These are phyloP conservation scores for Takifugu bimaculatus DNA, from an alignment of 2,113 vertebrate genomes.

Conservation along the genomic window DNA sequence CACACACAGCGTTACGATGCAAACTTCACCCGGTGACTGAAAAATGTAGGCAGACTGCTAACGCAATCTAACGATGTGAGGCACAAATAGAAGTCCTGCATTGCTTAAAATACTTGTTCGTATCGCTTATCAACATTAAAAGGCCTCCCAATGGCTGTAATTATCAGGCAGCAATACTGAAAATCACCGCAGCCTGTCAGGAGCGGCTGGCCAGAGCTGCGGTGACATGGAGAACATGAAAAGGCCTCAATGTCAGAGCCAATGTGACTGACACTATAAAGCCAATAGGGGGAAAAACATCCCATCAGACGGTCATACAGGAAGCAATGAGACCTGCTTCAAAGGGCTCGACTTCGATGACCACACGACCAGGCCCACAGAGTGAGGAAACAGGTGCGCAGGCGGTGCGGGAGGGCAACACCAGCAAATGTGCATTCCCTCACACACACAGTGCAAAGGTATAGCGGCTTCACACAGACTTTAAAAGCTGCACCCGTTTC, in stretches of 20 bases:
- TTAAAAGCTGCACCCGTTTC: slow-evolving; percentile 12
- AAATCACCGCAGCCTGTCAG: slow-evolving; percentile 5
- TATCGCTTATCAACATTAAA: background rate
- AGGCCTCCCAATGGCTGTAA: background rate
- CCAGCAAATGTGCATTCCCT: slow-evolving; percentile 43
- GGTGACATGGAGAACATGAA: slow-evolving; percentile 43
- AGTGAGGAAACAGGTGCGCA: slow-evolving; percentile 73
- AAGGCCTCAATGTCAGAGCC: slow-evolving; percentile 47
- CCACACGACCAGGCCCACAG: slow-evolving; percentile 53
- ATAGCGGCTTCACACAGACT: slow-evolving; percentile 19
- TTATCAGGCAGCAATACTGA: background rate
- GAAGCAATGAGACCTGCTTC: slow-evolving; percentile 77
- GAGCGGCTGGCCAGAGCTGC: slow-evolving; percentile 14
- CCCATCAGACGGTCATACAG: slow-evolving; percentile 71
- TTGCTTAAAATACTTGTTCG: slow-evolving; percentile 12
- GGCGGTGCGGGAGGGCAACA: slow-evolving; percentile 46
- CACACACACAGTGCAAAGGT: slow-evolving; percentile 32
- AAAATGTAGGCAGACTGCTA: slow-evolving; percentile 35
- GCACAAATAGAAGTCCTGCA: background rate
- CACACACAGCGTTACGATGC: slow-evolving; percentile 35
- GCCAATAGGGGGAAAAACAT: slow-evolving; percentile 45
- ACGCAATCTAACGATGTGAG: slow-evolving; percentile 7
- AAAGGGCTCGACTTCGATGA: slow-evolving; percentile 64
- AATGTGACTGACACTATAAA: slow-evolving; percentile 60
- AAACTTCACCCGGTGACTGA: slow-evolving; percentile 41